A percentile compares a stretch with the other conserved stretches of the same genome.
phyloP scores from a whole-genome alignment of 1,140 invertebrate species.

The Drosophila takahashii region DNA sequence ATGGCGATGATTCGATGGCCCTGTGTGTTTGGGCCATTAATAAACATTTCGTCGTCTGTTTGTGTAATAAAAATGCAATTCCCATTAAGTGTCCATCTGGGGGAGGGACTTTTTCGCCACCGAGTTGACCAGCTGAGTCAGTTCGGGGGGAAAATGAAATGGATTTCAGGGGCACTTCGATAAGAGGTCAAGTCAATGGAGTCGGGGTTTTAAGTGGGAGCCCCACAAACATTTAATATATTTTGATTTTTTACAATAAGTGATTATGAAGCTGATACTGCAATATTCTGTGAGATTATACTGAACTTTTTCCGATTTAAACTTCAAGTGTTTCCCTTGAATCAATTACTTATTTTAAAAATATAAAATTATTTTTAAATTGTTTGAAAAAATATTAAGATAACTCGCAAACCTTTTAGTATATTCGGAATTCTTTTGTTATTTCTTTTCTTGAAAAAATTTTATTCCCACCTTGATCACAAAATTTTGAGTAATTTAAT shows the following conservation, averaged over 20 bases:
- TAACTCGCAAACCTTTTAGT: no score
- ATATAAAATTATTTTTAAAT: no score
- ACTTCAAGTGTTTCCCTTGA: neutral
- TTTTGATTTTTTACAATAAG: slow-evolving; percentile 21
- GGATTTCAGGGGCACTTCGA: slow-evolving; percentile 25
- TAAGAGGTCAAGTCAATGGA: slow-evolving; percentile 34
- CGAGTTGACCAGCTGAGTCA: slow-evolving; percentile 44
- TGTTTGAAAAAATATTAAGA: no score
- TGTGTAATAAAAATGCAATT: slow-evolving; percentile 83
- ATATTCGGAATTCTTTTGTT: no score
- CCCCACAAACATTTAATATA: slow-evolving; percentile 2
- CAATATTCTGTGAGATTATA: neutral
- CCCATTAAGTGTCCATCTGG: slow-evolving; percentile 67
- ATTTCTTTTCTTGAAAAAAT: no score
- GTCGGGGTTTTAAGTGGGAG: slow-evolving; percentile 1
- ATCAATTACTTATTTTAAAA: neutral
- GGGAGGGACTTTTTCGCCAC: slow-evolving; percentile 39
- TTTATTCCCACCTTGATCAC: slow-evolving; percentile 9
- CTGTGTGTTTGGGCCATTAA: slow-evolving; percentile 75
- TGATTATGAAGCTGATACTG: neutral
- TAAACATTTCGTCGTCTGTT: slow-evolving; percentile 79
- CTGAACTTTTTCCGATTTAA: neutral
- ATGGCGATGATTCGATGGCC: slow-evolving; percentile 48
- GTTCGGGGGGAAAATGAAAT: slow-evolving; percentile 18
- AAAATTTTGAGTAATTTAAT: slow-evolving; percentile 13